Evolutionary conservation across 2,113 vertebrate species (phyloP), one percentile per base, ranked within the genome.

Genomic region (Pterocles orientalis): DNA sequence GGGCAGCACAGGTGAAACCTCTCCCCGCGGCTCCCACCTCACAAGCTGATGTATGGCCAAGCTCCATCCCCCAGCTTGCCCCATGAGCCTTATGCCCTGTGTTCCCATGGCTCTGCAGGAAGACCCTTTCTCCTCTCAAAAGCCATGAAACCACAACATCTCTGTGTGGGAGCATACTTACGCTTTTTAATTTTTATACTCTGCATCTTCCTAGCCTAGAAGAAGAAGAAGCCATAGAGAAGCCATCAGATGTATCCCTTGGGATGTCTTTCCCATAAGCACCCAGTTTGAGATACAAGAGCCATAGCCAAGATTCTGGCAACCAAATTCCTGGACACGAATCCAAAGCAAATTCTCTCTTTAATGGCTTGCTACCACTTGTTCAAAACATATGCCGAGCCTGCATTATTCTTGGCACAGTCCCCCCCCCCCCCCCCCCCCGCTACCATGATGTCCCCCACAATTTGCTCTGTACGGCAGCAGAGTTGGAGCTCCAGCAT

Each of bases 1-100:
- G 56, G 45, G 18, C 39, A 20, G 28, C 2, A 0, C 29, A 31
- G 0, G 1, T 21, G 31, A 36, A 79, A 69, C 12, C 21, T 21
- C 19, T 4, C 24, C 41, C 45, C 28, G 23, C 2, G 8, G 51
- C 45, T 80, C 50, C 29, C 17, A 62, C 5, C 51, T 23, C 29
- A 36, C 34, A 56, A 58, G 16, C 17, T 39, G 21, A 56, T 0
- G 1, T n/a, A 33, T 21, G 69, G 36, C 60, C 8, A 2, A 82
- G 48, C 23, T n/a, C 68, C 23, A 5, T 33, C 10, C 68, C 50
- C 80, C 25, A 11, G 16, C 29, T 14, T 53, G 56, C 12, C 39
- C 58, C 3, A 0, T 18, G 20, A 90, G 36, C 28, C 9, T 62
- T 56, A 43, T 2, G 21, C 5, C 17, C 28, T 25, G 18, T 12